A percentile compares a stretch with the other conserved stretches of the same genome.
phyloP scores from a whole-genome alignment of 2,888 invertebrate species.

The Platynereis dumerilii region DNA sequence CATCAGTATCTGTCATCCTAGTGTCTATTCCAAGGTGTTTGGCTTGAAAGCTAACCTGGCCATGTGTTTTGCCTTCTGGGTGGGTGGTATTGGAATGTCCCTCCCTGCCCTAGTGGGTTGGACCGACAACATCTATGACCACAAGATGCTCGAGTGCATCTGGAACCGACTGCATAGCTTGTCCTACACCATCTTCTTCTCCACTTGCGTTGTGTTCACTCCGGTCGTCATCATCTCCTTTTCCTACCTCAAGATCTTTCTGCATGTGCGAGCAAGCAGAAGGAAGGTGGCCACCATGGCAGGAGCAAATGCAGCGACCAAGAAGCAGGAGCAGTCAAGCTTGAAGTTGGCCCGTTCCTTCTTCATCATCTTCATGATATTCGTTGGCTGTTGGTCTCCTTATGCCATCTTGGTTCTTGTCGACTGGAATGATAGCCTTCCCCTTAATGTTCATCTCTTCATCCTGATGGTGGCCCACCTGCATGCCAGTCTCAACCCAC shows the following conservation, averaged over 20 bases:
- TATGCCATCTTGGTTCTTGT: constrained; percentile 19
- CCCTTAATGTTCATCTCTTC: constrained; percentile 17
- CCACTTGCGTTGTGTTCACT: constrained; percentile 44
- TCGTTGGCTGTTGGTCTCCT: constrained; percentile 24
- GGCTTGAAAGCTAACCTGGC: constrained; percentile 36
- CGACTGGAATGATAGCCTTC: constrained; percentile 14
- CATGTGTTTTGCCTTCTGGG: constrained; percentile 40
- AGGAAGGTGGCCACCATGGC: constrained; percentile 19
- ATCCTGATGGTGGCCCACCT: constrained; percentile 27
- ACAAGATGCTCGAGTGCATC: constrained; percentile 45
- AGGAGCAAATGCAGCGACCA: background rate
- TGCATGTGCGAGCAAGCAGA: constrained; percentile 29
- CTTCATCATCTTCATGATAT: constrained; percentile 25
- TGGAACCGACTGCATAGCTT: constrained; percentile 46
- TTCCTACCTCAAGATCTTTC: constrained; percentile 42
- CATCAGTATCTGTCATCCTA: constrained; percentile 33
- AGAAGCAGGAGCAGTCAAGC: background rate
- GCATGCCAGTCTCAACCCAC: constrained; percentile 22
- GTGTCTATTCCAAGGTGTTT: constrained; percentile 39
- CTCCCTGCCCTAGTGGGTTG: constrained; percentile 41
- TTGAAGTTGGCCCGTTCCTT: constrained; percentile 21
- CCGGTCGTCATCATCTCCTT: constrained; percentile 40
- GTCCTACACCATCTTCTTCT: constrained; percentile 45
- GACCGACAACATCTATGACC: constrained; percentile 44
- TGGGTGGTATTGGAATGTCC: constrained; percentile 39